Conservation (phyloP, 2,797 vertebrate genomes). For the Apodemus agrarius region DNA sequence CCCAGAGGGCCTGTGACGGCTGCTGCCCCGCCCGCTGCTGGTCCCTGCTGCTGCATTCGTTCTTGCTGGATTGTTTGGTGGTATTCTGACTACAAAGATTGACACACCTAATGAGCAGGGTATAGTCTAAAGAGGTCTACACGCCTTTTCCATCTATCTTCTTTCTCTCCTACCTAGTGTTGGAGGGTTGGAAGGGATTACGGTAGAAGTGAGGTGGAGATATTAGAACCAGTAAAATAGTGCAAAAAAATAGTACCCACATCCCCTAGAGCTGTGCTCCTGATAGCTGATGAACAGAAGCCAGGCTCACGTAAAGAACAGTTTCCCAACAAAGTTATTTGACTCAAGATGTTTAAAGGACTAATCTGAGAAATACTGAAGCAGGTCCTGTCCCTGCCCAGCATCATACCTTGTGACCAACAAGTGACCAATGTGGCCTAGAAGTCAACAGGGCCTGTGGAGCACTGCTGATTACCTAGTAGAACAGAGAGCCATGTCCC, state of each 20-base stretch:
- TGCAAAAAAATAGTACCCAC: not conserved
- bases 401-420: not conserved
- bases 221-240: not conserved
- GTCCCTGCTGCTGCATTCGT: not conserved
- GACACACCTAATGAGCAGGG: not conserved
- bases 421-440: not conserved
- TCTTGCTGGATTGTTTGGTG: not conserved
- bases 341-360: fast-evolving
- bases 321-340: no score
- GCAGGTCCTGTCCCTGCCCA: not conserved
- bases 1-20: no score
- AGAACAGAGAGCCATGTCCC: not conserved
- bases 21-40: not conserved
- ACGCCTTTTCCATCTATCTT: not conserved
- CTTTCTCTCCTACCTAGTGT: not conserved
- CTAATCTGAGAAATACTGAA: not conserved
- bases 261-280: not conserved
- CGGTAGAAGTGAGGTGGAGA: not conserved
- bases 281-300: not conserved
- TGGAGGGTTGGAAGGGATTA: not conserved
- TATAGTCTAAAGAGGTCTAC: not conserved
- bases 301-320: not conserved
- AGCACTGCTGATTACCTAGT: not conserved
- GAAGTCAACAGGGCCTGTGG: not conserved
- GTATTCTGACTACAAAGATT: not conserved